Conservation (phyloP, 2,797 vertebrate species). For the Chelon auratus region DNA sequence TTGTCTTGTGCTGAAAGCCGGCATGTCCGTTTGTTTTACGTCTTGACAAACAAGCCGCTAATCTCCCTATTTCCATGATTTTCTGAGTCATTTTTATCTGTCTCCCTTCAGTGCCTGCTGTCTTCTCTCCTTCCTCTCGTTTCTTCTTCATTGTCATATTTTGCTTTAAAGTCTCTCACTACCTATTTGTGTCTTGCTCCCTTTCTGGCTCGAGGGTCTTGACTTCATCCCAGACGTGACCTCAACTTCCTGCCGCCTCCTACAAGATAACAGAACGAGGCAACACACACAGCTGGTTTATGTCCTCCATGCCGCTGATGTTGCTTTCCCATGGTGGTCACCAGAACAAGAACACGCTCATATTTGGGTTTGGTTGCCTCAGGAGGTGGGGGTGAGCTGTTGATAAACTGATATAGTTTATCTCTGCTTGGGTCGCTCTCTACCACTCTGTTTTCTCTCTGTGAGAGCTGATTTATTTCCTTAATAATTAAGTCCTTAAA, state of each 20-base stretch:
- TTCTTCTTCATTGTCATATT: background rate
- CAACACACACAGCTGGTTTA: constrained; percentile 61
- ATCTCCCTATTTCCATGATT: background rate
- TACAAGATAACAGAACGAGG: constrained; percentile 43
- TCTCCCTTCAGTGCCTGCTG: constrained; percentile 5
- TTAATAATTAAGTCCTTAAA: too few relatives aligned
- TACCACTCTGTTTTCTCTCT: too few relatives aligned
- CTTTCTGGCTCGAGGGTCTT: constrained; percentile 28
- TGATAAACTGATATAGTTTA: constrained; percentile 13
- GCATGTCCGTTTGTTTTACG: constrained; percentile 5
- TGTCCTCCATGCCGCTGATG: constrained; percentile 47
- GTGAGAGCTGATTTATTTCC: too few relatives aligned
- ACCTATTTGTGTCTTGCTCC: background rate
- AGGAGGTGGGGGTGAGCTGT: background rate
- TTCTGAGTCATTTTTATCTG: constrained; percentile 16
- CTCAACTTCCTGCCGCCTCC: constrained; percentile 57
- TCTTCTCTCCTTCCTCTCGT: background rate
- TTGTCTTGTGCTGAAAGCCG: constrained; percentile 16
- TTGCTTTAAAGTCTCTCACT: too few relatives aligned
- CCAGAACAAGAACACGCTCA: constrained; percentile 25
- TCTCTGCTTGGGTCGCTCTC: background rate
- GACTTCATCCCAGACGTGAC: constrained; percentile 42
- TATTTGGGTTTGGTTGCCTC: constrained; percentile 5
- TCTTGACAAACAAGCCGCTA: constrained; percentile 18
- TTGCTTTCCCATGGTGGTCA: constrained; percentile 42